A percentile compares a stretch with the other conserved stretches of the same genome.
Conservation (phyloP, 2,797 vertebrate species). For the Geotrypetes seraphini region DNA sequence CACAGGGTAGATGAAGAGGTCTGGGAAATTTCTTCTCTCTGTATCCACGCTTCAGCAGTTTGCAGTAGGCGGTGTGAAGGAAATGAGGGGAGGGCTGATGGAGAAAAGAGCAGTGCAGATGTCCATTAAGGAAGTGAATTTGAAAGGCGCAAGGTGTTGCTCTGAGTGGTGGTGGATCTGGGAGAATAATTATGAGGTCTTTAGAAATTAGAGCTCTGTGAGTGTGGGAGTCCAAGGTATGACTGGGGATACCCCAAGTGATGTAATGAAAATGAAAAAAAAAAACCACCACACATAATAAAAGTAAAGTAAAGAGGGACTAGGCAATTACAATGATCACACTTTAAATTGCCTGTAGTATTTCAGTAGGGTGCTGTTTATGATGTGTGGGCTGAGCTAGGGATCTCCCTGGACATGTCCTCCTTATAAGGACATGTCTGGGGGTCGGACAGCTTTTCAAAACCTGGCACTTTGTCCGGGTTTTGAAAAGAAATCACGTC, state of each 20-base stretch:
- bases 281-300: too few relatives aligned
- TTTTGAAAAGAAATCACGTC: too few relatives aligned
- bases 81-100: slow-evolving; percentile 22
- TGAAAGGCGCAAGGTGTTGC: slow-evolving; percentile 16
- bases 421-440: too few relatives aligned
- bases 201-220: slow-evolving; percentile 27
- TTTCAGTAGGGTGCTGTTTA: too few relatives aligned
- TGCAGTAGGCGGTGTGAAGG: slow-evolving; percentile 24
- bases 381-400: too few relatives aligned
- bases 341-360: too few relatives aligned
- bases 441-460: too few relatives aligned
- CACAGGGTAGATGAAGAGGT: slow-evolving; percentile 23
- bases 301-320: too few relatives aligned
- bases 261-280: not conserved
- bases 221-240: slow-evolving; percentile 11
- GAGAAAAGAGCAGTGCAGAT: slow-evolving; percentile 27
- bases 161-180: slow-evolving; percentile 24
- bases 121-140: slow-evolving; percentile 35
- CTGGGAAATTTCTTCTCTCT: slow-evolving; percentile 40
- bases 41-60: slow-evolving; percentile 28
- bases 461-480: too few relatives aligned
- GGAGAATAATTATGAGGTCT: slow-evolving; percentile 12
- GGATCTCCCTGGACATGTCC: too few relatives aligned
- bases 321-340: too few relatives aligned
- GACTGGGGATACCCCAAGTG: slow-evolving; percentile 26